Conservation (phyloP, 2,797 vertebrate genomes). For the Rhinogobio ventralis region DNA sequence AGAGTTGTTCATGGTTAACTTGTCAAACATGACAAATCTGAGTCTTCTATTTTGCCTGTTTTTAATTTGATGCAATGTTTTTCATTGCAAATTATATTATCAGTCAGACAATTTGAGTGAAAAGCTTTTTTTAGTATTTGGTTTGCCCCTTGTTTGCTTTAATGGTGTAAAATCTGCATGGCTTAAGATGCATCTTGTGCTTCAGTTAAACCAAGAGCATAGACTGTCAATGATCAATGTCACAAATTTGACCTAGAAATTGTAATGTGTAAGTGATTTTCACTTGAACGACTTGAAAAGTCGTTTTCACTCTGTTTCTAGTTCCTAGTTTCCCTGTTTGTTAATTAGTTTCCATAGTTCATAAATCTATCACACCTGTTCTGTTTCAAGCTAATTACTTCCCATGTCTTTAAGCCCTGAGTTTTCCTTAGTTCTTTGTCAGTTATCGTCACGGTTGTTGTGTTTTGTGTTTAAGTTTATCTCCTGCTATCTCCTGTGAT, state of each 20-base stretch:
- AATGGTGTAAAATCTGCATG: neutral
- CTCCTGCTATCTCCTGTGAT: neutral
- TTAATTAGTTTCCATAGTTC: no score
- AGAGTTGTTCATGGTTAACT: conserved; percentile 13
- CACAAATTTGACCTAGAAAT: neutral
- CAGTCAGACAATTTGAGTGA: neutral
- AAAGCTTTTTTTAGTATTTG: neutral
- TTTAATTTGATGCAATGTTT: neutral
- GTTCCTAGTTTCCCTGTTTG: no score
- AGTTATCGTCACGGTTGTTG: neutral
- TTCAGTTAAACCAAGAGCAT: neutral
- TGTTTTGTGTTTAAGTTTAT: neutral
- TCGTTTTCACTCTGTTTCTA: no score
- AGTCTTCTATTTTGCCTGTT: neutral
- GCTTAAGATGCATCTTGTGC: neutral
- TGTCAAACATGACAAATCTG: conserved; percentile 23
- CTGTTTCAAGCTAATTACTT: no score
- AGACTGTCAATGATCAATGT: neutral
- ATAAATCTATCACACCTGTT: no score
- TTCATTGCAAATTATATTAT: neutral
- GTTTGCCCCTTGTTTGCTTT: neutral
- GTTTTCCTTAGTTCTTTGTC: no score
- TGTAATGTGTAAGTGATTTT: no score
- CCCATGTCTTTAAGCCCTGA: no score
- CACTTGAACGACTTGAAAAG: no score